phyloP scores from a whole-genome alignment of 2,888 invertebrate genomes.

The Thereva nobilitata region DNA sequence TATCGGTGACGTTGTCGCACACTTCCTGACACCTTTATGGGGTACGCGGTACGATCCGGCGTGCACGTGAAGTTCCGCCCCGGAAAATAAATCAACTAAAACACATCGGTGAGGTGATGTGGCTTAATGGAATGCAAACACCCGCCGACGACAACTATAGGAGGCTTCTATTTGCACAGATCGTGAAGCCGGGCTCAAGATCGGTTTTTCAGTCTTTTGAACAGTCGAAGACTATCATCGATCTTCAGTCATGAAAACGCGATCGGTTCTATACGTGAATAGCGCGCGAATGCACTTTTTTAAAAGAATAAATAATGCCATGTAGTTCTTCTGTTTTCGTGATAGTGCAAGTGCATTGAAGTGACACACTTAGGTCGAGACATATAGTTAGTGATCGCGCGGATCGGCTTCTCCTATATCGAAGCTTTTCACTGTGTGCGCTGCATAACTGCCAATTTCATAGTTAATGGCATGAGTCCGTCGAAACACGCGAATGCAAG shows the following conservation, averaged over 20 bases:
- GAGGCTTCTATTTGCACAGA: conserved; percentile 13
- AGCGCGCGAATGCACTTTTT: conserved; percentile 9
- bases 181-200: conserved; percentile 10
- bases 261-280: conserved; percentile 25
- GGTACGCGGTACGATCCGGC: too few species aligned
- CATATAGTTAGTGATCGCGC: background rate
- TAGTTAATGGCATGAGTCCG: conserved; percentile 26
- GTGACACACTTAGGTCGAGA: conserved; percentile 22
- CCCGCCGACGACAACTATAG: background rate
- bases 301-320: conserved; percentile 1
- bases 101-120: conserved; percentile 15
- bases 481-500: conserved; percentile 24
- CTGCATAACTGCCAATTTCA: conserved; percentile 9
- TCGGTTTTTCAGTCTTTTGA: background rate
- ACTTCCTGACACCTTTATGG: background rate
- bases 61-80: too few species aligned
- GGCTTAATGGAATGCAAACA: conserved; percentile 33
- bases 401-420: conserved; percentile 14
- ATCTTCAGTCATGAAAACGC: conserved; percentile 22
- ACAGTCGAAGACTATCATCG: background rate
- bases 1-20: conserved; percentile 8
- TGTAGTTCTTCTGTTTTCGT: conserved; percentile 12
- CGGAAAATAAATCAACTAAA: too few species aligned
- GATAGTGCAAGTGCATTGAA: conserved; percentile 26
- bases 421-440: conserved; percentile 20